Base-by-base conservation (phyloP, 53 echinoderm and acorn worm species). In the Zoroaster sp. region DNA sequence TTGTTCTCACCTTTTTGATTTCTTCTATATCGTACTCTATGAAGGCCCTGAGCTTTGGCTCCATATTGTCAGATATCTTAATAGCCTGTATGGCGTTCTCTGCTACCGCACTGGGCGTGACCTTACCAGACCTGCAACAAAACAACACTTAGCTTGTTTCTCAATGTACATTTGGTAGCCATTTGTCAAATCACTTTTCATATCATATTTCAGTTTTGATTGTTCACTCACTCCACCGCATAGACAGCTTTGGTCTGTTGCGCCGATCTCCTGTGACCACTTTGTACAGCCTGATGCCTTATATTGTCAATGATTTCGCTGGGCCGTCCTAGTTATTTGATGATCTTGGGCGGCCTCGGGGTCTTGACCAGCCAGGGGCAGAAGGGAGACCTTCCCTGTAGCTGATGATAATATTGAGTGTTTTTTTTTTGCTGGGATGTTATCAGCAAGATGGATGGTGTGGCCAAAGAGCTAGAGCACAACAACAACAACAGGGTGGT, bases 51-150 rank as follows among this genome's bases (percentile, higher is more conserved):
- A 96, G 91, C 59, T 85, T 89, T 11, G 96, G 96, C 34, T 89
- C 89, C 85, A 91, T 79, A 10, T 72, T 72, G 5, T 94, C 90
- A 5, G 92, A 92, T 17, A 69, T 49, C 75, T 91, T 68, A 28
- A 96, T 72, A 4, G 78, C 90, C 66, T 67, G 42, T 42, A 96
- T 94, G 2, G 89, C 91, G 18, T 77, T 76, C 45, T 94, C 91
- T 3, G 94, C 94, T 11, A 96, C 93, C 28, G 94, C 94, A 30
- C 80, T 75, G 6, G 96, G 96, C 3, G 94, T 96, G 10, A 91
- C 81, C 31, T 53, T 87, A 17, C 94, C 94, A 45, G 89, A 66
- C 59, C 96, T 96, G 81, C 46, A 17, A 15, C 12, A 10, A 37
- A 32, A 78, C 18, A 36, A 20, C 49, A 25, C 23, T 41, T 13